These are phyloP conservation scores for Drosophila prostipennis DNA, from an alignment of 2,888 invertebrate genomes.

Conservation along the genomic window DNA sequence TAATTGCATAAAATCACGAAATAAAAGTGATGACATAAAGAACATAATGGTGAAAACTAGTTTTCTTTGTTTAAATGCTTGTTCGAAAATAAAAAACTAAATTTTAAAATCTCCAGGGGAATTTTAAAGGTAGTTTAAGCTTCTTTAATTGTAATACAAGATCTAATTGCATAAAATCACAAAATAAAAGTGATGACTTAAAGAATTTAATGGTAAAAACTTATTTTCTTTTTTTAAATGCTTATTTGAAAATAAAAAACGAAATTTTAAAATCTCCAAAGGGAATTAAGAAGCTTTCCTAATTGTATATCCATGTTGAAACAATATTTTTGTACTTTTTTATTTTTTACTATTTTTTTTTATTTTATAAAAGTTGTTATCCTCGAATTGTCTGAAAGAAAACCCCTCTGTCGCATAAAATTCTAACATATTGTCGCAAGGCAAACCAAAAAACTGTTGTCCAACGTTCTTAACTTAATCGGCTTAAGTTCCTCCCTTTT, in stretches of 20 bases:
- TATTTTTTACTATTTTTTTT: not conserved
- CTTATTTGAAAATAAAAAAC: no score
- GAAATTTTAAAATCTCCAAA: no score
- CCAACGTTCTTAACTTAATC: conserved; percentile 33
- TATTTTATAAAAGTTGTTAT: not conserved
- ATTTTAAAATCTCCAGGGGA: no score
- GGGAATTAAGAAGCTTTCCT: no score
- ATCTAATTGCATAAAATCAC: no score
- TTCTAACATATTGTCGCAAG: conserved; percentile 12
- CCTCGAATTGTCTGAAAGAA: not conserved
- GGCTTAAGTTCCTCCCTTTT: conserved; percentile 22
- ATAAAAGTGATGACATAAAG: not conserved
- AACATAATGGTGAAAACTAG: not conserved
- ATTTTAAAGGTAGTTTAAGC: no score
- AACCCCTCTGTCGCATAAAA: conserved; percentile 7
- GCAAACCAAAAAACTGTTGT: conserved; percentile 9
- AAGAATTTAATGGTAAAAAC: not conserved
- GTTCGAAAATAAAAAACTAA: no score
- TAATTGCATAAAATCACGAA: no score
- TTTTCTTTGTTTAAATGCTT: not conserved
- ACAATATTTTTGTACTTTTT: no score
- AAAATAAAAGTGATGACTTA: not conserved
- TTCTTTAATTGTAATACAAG: no score
- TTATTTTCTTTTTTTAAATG: no score
- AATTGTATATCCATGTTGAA: no score